Evolutionary conservation across 2,888 invertebrate species (phyloP).

Genomic region (Chrysina gloriosa): DNA sequence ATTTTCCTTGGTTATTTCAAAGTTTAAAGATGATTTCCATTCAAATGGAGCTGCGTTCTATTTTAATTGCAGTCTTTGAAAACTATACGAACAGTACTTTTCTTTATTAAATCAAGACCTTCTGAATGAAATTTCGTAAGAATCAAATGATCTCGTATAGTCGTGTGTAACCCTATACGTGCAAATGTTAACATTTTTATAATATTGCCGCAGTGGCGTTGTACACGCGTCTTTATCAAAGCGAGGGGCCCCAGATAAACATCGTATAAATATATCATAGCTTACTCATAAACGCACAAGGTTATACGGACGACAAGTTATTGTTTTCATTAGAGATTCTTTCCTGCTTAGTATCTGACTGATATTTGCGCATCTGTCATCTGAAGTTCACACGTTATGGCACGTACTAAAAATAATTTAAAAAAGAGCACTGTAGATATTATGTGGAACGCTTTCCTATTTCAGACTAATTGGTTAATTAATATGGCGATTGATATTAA

Average conservation of each 20-base stretch:
- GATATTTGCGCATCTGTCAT: conserved; percentile 19
- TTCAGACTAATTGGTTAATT: too few relatives aligned
- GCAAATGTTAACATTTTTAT: conserved; percentile 29
- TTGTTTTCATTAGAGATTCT: conserved; percentile 4
- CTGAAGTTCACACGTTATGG: background rate
- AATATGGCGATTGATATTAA: too few relatives aligned
- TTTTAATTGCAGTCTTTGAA: too few relatives aligned
- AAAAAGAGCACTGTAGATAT: background rate
- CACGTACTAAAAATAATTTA: conserved; percentile 2
- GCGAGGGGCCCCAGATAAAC: conserved; percentile 4
- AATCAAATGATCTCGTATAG: background rate
- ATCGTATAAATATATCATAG: conserved; percentile 15
- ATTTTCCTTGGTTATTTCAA: too few relatives aligned
- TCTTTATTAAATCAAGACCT: too few relatives aligned
- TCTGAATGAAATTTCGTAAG: background rate
- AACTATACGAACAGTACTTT: too few relatives aligned
- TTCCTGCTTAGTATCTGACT: conserved; percentile 5
- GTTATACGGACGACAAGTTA: conserved; percentile 17
- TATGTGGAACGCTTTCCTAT: background rate
- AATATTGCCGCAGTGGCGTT: conserved; percentile 4
- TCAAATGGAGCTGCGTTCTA: too few relatives aligned
- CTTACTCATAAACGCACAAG: conserved; percentile 21
- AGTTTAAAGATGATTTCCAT: too few relatives aligned
- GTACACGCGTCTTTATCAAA: conserved; percentile 12
- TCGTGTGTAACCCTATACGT: too few relatives aligned